A percentile compares a stretch with the other conserved stretches of the same genome.
Evolutionary conservation across 2,113 vertebrate species (phyloP).

Genomic region (Phyllopteryx taeniolatus): DNA sequence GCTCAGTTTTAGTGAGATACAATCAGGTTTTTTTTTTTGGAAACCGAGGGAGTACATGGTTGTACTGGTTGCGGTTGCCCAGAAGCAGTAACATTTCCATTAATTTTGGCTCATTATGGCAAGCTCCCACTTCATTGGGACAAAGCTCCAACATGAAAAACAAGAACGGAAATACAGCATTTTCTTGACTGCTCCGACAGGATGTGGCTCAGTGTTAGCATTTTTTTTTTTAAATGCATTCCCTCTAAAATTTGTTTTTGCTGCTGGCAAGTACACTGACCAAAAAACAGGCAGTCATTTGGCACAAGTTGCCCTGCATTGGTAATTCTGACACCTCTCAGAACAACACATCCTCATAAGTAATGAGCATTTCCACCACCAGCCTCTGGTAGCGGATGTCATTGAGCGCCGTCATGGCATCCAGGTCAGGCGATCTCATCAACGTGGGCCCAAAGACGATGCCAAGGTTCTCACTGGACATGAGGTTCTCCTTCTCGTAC

Average conservation of each 20-base stretch:
- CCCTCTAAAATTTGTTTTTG: constrained; percentile 16
- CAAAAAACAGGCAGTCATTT: constrained; percentile 4
- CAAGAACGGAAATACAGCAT: constrained; percentile 24
- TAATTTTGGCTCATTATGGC: constrained; percentile 2
- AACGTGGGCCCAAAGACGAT: constrained; percentile 84
- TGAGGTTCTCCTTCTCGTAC: constrained; percentile 88
- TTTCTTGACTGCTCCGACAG: constrained; percentile 8
- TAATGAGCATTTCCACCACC: constrained; percentile 91
- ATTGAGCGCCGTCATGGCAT: constrained; percentile 89
- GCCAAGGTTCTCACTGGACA: constrained; percentile 92
- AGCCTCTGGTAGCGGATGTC: constrained; percentile 95
- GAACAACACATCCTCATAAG: constrained; percentile 94
- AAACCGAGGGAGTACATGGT: neutral
- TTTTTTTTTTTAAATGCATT: neutral
- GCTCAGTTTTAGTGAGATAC: neutral
- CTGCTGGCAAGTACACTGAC: constrained; percentile 2
- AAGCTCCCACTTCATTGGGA: neutral
- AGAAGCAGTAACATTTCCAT: neutral
- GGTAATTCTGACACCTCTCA: constrained; percentile 49
- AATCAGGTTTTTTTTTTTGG: neutral
- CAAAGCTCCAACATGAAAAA: neutral
- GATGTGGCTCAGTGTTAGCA: neutral
- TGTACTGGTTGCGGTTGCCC: neutral
- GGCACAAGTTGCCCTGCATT: neutral
- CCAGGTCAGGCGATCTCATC: constrained; percentile 87